Conservation (phyloP, 1,140 invertebrate species). For the Ceratina japonica region DNA sequence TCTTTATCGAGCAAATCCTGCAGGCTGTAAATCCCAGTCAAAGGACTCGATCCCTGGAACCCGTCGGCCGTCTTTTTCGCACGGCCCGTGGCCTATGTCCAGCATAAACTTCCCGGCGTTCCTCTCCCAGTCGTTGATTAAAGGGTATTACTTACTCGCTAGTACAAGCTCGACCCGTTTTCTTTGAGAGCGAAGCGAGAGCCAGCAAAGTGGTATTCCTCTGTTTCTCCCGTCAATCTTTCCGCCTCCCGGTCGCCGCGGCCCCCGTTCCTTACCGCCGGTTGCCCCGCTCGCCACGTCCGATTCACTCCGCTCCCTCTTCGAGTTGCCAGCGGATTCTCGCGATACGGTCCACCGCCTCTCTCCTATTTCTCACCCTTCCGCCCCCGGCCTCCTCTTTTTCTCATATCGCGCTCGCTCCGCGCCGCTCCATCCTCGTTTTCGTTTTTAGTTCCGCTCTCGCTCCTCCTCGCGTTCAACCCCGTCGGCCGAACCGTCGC, state of each 20-base stretch:
- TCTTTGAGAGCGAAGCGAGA: constrained; percentile 37
- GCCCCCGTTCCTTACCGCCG: background rate
- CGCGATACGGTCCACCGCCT: constrained; percentile 28
- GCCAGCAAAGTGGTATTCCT: constrained; percentile 46
- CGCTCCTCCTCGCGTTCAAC: background rate
- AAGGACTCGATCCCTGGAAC: background rate
- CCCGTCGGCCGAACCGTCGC: background rate
- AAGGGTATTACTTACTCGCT: constrained; percentile 46
- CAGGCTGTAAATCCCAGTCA: background rate
- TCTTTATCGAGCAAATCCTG: background rate
- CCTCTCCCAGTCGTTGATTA: constrained; percentile 35
- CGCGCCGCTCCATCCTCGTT: constrained; percentile 5
- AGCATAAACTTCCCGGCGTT: constrained; percentile 31
- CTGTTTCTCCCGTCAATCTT: constrained; percentile 30
- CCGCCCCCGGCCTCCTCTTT: background rate
- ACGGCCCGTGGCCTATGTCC: background rate
- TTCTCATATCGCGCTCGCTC: constrained; percentile 9
- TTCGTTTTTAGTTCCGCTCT: constrained; percentile 27
- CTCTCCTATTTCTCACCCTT: too few species aligned
- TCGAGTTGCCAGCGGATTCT: constrained; percentile 14
- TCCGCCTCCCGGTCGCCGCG: background rate
- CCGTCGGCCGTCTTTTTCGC: background rate
- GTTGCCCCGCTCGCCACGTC: background rate
- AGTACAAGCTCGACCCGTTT: constrained; percentile 42
- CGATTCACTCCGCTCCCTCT: background rate